A percentile compares a stretch with the other conserved stretches of the same genome.
Conservation (phyloP, 92 coral and sea anemone species). For the Muricea muricata region DNA sequence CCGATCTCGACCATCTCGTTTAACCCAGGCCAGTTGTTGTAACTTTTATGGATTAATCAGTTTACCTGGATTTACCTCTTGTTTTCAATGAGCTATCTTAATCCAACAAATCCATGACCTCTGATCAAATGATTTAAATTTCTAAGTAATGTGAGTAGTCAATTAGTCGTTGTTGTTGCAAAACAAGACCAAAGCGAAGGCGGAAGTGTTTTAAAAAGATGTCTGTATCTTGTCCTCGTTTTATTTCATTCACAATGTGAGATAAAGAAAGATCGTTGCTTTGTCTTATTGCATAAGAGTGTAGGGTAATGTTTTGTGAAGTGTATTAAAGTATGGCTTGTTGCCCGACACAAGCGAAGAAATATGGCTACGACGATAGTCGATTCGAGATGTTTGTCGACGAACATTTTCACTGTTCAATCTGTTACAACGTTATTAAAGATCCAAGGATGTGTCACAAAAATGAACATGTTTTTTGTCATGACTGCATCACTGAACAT, state of each 20-base stretch:
- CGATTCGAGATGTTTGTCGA: slow-evolving; percentile 4
- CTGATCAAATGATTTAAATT: neutral
- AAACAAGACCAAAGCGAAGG: too few species aligned
- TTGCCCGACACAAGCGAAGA: neutral
- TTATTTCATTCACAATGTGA: neutral
- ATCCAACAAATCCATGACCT: neutral
- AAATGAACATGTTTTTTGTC: neutral
- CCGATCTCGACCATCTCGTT: too few species aligned
- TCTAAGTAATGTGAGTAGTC: neutral
- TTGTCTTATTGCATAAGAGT: neutral
- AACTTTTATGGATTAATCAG: too few species aligned
- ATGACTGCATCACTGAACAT: neutral
- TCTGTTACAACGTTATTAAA: slow-evolving; percentile 7
- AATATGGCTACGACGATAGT: neutral
- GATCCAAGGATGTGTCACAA: slow-evolving; percentile 28
- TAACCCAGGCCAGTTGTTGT: too few species aligned
- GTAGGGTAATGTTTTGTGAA: neutral
- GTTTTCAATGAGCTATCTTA: too few species aligned
- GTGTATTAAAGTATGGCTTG: slow-evolving; percentile 2
- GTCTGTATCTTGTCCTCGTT: neutral
- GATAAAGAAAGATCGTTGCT: neutral
- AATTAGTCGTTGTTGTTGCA: neutral
- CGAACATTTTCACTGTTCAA: slow-evolving; percentile 4
- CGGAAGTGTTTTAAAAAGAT: neutral
- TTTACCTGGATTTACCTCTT: too few species aligned